These are phyloP conservation scores for Cyprinodon variegatus DNA, from an alignment of 2,113 vertebrate species.

Conservation along the genomic window DNA sequence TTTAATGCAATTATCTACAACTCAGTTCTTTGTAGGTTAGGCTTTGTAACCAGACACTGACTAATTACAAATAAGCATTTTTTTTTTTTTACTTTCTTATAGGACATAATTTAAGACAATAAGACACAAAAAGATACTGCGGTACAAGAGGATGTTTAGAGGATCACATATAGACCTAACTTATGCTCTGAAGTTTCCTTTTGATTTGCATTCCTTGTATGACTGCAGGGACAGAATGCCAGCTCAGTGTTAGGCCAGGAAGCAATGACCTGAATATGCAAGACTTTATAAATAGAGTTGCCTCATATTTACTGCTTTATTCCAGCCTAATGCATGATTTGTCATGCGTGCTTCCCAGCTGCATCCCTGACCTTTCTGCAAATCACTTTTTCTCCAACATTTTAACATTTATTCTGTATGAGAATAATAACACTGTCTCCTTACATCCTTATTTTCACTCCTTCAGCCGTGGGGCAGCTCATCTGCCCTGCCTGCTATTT, in stretches of 20 bases:
- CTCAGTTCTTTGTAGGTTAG: not conserved
- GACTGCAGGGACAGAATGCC: conserved; percentile 48
- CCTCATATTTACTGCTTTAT: conserved; percentile 43
- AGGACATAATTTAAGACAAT: too few relatives aligned
- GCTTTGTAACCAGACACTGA: not conserved
- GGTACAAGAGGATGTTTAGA: too few relatives aligned
- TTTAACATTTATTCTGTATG: not conserved
- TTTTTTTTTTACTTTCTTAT: too few relatives aligned
- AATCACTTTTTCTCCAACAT: not conserved
- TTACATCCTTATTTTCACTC: conserved; percentile 11
- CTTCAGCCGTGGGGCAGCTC: conserved; percentile 19
- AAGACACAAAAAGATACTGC: too few relatives aligned
- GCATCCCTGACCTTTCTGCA: not conserved
- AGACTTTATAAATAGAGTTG: conserved; percentile 78
- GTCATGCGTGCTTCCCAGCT: conserved; percentile 17
- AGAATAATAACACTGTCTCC: not conserved
- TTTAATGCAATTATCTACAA: not conserved
- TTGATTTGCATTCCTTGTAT: conserved; percentile 35
- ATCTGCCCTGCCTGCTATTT: conserved; percentile 49
- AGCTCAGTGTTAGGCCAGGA: conserved; percentile 65
- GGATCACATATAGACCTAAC: not conserved
- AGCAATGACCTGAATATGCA: conserved; percentile 76
- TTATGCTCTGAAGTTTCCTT: not conserved
- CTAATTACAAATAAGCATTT: not conserved
- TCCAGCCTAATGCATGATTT: conserved; percentile 51